A percentile compares a stretch with the other conserved stretches of the same genome.
These are phyloP conservation scores for Andrena cerasifolii DNA, from an alignment of 1,140 invertebrate species.

Conservation along the genomic window DNA sequence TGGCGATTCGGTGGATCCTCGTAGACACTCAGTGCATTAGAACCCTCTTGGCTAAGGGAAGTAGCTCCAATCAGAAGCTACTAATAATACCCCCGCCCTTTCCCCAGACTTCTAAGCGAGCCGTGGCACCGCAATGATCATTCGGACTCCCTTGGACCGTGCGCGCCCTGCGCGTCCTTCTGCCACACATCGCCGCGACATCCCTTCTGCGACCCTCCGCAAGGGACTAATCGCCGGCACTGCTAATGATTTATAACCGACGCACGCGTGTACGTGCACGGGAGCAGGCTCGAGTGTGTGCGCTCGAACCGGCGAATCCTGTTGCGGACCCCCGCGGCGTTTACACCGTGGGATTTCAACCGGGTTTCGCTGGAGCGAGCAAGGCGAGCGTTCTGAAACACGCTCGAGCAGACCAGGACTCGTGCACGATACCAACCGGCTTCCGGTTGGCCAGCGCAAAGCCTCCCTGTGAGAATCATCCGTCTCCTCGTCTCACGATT, in stretches of 20 bases:
- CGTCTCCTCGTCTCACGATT: constrained; percentile 36
- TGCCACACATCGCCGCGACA: constrained; percentile 52
- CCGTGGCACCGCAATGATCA: constrained; percentile 75
- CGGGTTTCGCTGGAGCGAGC: constrained; percentile 55
- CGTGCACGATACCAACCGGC: constrained; percentile 54
- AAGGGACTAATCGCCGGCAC: constrained; percentile 78
- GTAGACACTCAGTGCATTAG: constrained; percentile 72
- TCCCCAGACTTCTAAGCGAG: neutral
- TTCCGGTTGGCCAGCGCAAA: constrained; percentile 61
- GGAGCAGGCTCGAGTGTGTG: constrained; percentile 18
- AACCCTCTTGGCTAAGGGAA: constrained; percentile 67
- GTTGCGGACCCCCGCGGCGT: constrained; percentile 78
- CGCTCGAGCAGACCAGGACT: constrained; percentile 64
- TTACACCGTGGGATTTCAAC: constrained; percentile 79
- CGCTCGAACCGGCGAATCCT: constrained; percentile 71
- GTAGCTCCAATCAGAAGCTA: constrained; percentile 76
- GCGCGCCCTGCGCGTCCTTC: constrained; percentile 23
- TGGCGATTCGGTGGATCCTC: constrained; percentile 42
- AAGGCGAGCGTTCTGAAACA: constrained; percentile 59
- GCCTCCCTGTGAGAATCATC: constrained; percentile 73
- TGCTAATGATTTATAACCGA: constrained; percentile 81
- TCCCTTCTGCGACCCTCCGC: constrained; percentile 67
- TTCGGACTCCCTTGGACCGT: constrained; percentile 62
- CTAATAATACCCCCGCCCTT: constrained; percentile 77
- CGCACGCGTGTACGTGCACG: constrained; percentile 67